Evolutionary conservation across 2,113 vertebrate species (phyloP).

Genomic region (Scomber scombrus): DNA sequence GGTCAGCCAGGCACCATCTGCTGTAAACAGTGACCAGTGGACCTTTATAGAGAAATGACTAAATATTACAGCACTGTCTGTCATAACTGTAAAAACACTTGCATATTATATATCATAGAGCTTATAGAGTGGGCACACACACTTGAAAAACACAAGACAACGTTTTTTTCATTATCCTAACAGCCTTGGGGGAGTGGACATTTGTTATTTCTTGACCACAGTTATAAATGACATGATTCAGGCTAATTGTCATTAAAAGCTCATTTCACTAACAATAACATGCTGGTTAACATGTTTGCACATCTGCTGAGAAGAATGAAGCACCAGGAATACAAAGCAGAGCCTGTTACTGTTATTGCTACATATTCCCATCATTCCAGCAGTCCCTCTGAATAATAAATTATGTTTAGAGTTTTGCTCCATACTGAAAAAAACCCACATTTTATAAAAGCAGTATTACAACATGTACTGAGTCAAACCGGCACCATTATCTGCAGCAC

Average conservation of each 20-base stretch:
- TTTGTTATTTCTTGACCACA: neutral
- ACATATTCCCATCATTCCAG: neutral
- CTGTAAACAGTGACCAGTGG: neutral
- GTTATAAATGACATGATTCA: neutral
- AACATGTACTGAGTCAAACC: neutral
- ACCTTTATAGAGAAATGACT: neutral
- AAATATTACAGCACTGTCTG: neutral
- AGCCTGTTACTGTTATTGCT: neutral
- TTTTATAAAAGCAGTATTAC: neutral
- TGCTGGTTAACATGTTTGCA: neutral
- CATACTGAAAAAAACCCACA: neutral
- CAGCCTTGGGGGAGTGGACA: neutral
- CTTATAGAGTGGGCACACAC: neutral
- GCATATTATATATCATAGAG: no score
- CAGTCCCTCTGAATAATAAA: neutral
- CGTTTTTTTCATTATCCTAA: no score
- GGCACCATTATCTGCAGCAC: neutral
- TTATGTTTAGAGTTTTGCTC: neutral
- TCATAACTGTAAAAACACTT: neutral
- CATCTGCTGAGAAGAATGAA: neutral
- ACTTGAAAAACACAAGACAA: no score
- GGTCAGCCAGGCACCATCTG: constrained; percentile 15
- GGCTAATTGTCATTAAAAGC: neutral
- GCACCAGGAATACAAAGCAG: neutral
- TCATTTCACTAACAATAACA: neutral